Percentiles rank a stretch among this genome's conserved stretches.
phyloP scores from a whole-genome alignment of 2,113 vertebrate species.

The Calonectris borealis region DNA sequence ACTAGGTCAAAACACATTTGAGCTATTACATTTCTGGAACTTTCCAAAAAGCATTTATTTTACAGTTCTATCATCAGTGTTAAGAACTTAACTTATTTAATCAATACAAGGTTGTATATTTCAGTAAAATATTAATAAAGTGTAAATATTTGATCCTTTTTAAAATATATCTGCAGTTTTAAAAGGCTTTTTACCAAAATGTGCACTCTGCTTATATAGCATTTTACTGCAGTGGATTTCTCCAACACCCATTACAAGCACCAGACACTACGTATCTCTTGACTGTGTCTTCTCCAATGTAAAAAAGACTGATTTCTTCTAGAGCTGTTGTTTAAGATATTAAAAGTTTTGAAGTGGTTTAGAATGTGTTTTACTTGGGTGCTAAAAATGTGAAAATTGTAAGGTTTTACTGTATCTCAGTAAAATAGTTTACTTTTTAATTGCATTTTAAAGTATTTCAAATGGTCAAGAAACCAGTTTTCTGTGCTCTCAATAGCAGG shows the following conservation, averaged over 20 bases:
- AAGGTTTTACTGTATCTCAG: not conserved
- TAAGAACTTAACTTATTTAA: not conserved
- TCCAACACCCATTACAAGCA: not conserved
- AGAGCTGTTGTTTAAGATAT: not conserved
- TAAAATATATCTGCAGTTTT: not conserved
- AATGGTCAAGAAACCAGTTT: not conserved
- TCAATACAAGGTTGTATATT: not conserved
- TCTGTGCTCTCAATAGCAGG: not conserved
- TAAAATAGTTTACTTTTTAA: not conserved
- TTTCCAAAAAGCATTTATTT: not conserved
- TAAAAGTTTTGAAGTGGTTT: not conserved
- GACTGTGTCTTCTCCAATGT: not conserved
- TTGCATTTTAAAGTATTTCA: not conserved
- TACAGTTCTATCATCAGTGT: not conserved
- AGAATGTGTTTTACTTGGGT: not conserved
- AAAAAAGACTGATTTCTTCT: not conserved
- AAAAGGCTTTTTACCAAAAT: not conserved
- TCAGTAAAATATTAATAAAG: not conserved
- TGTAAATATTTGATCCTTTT: not conserved
- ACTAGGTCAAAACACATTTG: not conserved
- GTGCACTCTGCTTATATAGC: not conserved
- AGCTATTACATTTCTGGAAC: not conserved
- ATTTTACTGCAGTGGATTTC: not conserved
- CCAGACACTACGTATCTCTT: not conserved
- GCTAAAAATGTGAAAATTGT: not conserved